Base-by-base conservation (phyloP, 2,797 vertebrate species). In the Lepus townsendii region DNA sequence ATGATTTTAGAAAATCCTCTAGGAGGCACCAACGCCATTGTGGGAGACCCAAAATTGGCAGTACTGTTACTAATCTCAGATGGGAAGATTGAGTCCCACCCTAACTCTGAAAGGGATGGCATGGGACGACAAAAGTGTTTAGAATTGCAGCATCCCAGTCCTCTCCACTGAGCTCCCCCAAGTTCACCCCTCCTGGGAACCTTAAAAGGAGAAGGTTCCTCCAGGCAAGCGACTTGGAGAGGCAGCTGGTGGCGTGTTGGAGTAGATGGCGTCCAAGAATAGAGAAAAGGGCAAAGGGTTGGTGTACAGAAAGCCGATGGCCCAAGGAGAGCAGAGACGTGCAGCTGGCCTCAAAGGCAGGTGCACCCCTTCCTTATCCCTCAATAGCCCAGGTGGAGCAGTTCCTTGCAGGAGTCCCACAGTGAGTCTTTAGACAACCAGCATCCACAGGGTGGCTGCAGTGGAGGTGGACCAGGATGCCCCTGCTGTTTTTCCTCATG, bases 401-500 rank as follows among this genome's bases (percentile, higher is more conserved):
- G 2, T 3, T 78, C 20, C 38, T 91, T 32, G 22, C 8, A 65
- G 26, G 35, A 19, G 22, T 50, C 26, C 26, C 9, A 65, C 26
- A 1, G 0, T 3, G 22, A 57, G 7, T 62, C 22, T 68, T 30
- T 32, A 13, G 32, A 89, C 5, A 85, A 42, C 32, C 30, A 16
- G 6, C 8, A 13, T 66, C 65, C 42, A 14, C 13, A 4, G 60
- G 42, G 19, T 86, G 32, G 22, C 26, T 91, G 4, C 1, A 1
- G 8, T 27, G 24, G 52, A 32, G 2, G 13, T 42, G 11, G 32
- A 16, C 54, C 9, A 3, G 0, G 68, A 5, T 0, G 13, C 17
- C 52, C 19, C 1, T 50, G 27, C 3, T 24, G 26, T 32, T 85
- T n/a, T 1, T 63, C 8, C 3, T 9, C 30, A 1, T 83, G 16